phyloP scores from a whole-genome alignment of 2,888 invertebrate species.

The Odontomyia ornata region DNA sequence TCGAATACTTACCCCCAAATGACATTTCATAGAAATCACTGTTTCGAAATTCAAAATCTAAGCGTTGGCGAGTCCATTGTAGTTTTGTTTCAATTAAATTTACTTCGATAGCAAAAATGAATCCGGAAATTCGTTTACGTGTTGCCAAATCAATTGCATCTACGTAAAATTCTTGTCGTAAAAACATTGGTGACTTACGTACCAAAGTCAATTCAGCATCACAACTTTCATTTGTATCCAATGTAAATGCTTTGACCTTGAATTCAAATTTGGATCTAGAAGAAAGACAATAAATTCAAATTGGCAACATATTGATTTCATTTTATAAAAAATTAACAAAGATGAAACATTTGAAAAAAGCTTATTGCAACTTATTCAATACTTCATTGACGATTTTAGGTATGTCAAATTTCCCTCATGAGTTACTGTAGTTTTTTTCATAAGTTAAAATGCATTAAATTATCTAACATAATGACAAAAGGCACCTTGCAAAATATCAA shows the following conservation, averaged over 20 bases:
- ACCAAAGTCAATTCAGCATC: conserved; percentile 4
- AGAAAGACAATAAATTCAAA: not conserved
- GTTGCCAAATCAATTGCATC: not conserved
- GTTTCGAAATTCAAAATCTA: conserved; percentile 3
- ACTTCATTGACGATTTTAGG: too few species aligned
- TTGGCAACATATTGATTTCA: too few species aligned
- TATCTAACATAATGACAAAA: too few species aligned
- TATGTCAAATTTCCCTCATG: too few species aligned
- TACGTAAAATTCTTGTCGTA: conserved; percentile 38
- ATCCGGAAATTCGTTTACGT: conserved; percentile 9
- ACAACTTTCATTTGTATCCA: not conserved
- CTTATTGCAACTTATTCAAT: too few species aligned
- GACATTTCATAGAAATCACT: conserved; percentile 34
- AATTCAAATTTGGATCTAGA: conserved; percentile 24
- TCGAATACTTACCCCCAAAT: conserved; percentile 18
- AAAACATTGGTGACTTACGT: not conserved
- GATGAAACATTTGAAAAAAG: not conserved
- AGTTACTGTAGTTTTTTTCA: too few species aligned
- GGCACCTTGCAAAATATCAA: too few species aligned
- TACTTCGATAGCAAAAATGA: conserved; percentile 8
- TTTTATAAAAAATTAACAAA: not conserved
- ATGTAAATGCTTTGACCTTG: not conserved
- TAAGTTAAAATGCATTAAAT: too few species aligned
- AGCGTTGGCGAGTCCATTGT: conserved; percentile 37
- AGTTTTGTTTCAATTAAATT: conserved; percentile 18